phyloP scores from a whole-genome alignment of 2,888 invertebrate genomes.

The Hybos culiciformis region DNA sequence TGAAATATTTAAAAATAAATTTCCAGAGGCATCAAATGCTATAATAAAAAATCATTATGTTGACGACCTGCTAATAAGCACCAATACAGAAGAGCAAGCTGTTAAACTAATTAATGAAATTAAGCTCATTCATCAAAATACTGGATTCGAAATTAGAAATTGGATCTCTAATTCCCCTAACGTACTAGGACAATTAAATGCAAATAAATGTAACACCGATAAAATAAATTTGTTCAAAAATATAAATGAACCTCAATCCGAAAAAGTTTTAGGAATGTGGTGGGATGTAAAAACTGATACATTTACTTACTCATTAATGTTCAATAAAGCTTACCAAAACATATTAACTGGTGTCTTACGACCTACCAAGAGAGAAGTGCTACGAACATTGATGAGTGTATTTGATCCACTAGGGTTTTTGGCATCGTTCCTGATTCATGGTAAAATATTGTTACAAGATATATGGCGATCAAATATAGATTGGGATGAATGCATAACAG shows the following conservation, averaged over 20 bases:
- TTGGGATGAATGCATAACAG: conserved; percentile 13
- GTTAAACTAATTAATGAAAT: no score
- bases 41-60: conserved; percentile 11
- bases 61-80: neutral
- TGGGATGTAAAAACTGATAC: conserved; percentile 10
- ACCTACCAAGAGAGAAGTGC: conserved; percentile 13
- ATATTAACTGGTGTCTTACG: conserved; percentile 4
- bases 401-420: conserved; percentile 13
- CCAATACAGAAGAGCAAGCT: no score
- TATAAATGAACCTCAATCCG: conserved; percentile 4
- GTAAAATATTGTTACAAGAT: conserved; percentile 15
- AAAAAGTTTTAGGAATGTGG: conserved; percentile 13
- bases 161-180: conserved; percentile 12
- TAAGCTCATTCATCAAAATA: conserved; percentile 7
- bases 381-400: conserved; percentile 13
- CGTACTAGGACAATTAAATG: no score
- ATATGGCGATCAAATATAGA: conserved; percentile 12
- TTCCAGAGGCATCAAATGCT: conserved; percentile 12
- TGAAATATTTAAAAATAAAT: no score
- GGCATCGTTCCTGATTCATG: conserved; percentile 6
- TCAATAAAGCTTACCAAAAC: conserved; percentile 9
- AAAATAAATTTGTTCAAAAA: neutral
- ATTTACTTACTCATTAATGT: conserved; percentile 11
- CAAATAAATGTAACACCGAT: conserved; percentile 6
- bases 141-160: conserved; percentile 14